Base-by-base conservation (phyloP, 2,113 vertebrate genomes). In the Anser brachyrhynchus region DNA sequence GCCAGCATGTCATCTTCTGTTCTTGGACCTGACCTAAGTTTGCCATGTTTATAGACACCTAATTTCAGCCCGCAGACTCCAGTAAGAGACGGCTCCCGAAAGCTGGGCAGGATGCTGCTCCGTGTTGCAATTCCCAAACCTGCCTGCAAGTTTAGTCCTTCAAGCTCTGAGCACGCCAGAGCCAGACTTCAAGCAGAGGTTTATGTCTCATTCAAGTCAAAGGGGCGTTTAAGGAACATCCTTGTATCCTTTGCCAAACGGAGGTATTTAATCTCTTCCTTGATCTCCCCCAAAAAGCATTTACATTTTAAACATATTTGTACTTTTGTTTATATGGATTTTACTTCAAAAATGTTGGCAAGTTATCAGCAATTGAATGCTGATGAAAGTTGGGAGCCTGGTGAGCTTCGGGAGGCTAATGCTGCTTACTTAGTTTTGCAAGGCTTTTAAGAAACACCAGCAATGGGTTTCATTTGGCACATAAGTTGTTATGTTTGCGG, bases 291-390 rank as follows among this genome's bases (percentile, higher is more conserved):
- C 31, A 3, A 70, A 86, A 92, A 79, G 18, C 22, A 85, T 92
- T 90, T 95, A 78, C 71, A 92, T 95, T 95, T 97, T 44, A 87
- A 96, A 95, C 61, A 57, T 84, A 90, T 74, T 86, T 84, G 43
- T 82, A 72, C 84, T 77, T 93, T 81, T 92, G 73, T 88, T 93
- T 87, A 77, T 71, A 75, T 2, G 51, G n/a, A 67, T 94, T 91
- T 95, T 70, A 88, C 61, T 95, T 96, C 77, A 92, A 85, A 97
- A 91, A 92, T 66, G 43, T 91, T 94, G 92, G 87, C 87, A 92
- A 77, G 67, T 92, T 75, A 71, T 96, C 95, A 96, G 70, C 59
- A 91, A 73, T 43, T 94, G 87, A 93, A 86, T 55, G 49, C 84
- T 72, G 69, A 59, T 77, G 51, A 66, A 92, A 76, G 79, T 35